Evolutionary conservation across 2,113 vertebrate genomes (phyloP), one percentile per base, ranked within the genome.

Genomic region (Origma solitaria): DNA sequence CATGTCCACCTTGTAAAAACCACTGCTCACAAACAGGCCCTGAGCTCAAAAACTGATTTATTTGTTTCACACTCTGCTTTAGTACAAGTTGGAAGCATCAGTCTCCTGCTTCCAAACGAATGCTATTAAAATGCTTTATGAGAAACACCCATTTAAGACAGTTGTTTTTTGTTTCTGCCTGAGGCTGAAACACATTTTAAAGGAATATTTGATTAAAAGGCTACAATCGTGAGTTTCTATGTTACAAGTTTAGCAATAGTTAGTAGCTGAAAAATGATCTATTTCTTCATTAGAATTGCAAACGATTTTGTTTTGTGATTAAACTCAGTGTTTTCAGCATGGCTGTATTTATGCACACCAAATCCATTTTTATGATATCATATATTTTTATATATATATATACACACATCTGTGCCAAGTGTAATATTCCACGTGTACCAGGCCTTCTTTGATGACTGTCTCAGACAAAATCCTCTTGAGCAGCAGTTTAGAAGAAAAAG

Each of bases 21-120:
- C 13, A 35, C 3, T 27, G 38, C 31, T 86, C 35, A 19, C 4
- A 77, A n/a, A 28, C 0, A 0, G 17, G 20, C 37, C n/a, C 33
- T 45, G 47, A 42, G 18, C 45, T 42, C 68, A 53, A 88, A 83
- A 91, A 33, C 14, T 16, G 21, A 62, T 66, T 38, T 25, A 7
- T 30, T 20, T 17, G 7, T 47, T 77, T 24, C 77, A 84, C 42
- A 10, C 47, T 38, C 37, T 2, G 2, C 58, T 42, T 28, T 6
- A 45, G 25, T 17, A 64, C 33, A 53, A 72, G 37, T 22, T 31
- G 35, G 53, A 72, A 82, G 24, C 42, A 57, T 49, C 28, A 35
- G 5, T 58, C 70, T 81, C 28, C 84, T 86, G 33, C 64, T 89
- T 81, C 24, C 25, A 66, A 66, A 78, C 68, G 25, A 58, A 76